A percentile compares a stretch with the other conserved stretches of the same genome.
Conservation (phyloP, 1,140 invertebrate species). For the Chrysopa pallens region DNA sequence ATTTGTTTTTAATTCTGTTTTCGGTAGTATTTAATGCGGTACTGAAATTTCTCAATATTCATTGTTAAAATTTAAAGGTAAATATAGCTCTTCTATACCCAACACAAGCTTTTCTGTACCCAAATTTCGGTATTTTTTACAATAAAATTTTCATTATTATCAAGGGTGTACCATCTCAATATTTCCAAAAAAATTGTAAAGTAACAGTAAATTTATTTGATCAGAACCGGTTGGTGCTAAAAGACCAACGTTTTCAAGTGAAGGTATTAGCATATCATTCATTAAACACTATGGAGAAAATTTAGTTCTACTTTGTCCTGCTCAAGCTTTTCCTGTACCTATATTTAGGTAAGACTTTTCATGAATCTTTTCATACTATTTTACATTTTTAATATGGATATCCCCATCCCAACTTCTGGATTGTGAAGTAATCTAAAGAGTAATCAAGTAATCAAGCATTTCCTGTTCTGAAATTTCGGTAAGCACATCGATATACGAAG, state of each 20-base stretch:
- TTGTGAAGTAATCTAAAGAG: too few species aligned
- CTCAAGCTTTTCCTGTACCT: constrained; percentile 57
- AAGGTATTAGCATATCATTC: constrained; percentile 22
- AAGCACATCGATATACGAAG: constrained; percentile 1
- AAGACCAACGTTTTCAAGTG: constrained; percentile 25
- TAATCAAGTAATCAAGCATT: constrained; percentile 36
- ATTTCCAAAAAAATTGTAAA: constrained; percentile 30
- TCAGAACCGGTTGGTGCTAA: constrained; percentile 35
- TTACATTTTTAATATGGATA: too few species aligned
- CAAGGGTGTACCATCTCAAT: constrained; percentile 49
- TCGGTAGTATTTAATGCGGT: constrained; percentile 33
- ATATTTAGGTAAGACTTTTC: constrained; percentile 35
- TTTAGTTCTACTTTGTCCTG: constrained; percentile 49
- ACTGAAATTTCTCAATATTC: too few species aligned
- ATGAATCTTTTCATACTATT: too few species aligned
- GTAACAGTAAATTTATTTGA: constrained; percentile 13
- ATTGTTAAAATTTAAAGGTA: too few species aligned
- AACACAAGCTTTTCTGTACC: constrained; percentile 37
- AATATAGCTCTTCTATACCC: constrained; percentile 25
- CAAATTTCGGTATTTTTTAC: constrained; percentile 23
- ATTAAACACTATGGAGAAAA: constrained; percentile 26
- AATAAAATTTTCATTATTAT: constrained; percentile 25
- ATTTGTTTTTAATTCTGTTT: background rate
- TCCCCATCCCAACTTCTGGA: too few species aligned
- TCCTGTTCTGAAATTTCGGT: constrained; percentile 43